Conservation (phyloP, 2,888 invertebrate genomes). For the Diarsia dahlii region DNA sequence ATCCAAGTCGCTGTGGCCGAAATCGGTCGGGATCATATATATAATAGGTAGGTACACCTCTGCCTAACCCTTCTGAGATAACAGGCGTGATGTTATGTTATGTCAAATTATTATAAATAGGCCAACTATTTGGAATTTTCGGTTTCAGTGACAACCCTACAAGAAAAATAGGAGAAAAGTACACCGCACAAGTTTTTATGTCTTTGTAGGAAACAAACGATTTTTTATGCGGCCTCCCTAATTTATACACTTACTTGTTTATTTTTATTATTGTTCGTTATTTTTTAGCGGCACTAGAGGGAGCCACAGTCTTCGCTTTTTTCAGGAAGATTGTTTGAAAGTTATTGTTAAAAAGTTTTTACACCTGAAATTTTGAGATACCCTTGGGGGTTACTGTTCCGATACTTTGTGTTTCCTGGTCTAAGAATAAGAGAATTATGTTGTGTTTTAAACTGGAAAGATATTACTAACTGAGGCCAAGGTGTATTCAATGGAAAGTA, state of each 20-base stretch:
- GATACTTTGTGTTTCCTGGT: conserved; percentile 18
- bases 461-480: background rate
- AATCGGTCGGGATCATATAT: no score
- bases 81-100: no score
- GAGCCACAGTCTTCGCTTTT: conserved; percentile 44
- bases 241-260: conserved; percentile 67
- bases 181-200: conserved; percentile 61
- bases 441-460: conserved; percentile 4
- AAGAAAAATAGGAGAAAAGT: conserved; percentile 50
- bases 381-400: conserved; percentile 3
- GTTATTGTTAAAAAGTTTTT: conserved; percentile 49
- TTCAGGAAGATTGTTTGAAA: conserved; percentile 44
- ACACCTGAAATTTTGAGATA: conserved; percentile 51
- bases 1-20: no score
- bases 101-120: background rate
- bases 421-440: background rate
- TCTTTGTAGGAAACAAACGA: conserved; percentile 59
- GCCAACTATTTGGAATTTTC: no score
- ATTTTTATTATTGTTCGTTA: conserved; percentile 65
- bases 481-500: conserved; percentile 20
- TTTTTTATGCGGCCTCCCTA: conserved; percentile 53
- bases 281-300: conserved; percentile 57
- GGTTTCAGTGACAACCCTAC: conserved; percentile 47
- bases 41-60: no score
- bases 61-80: no score